Percentiles rank a stretch among this genome's conserved stretches.
These are phyloP conservation scores for Podilymbus podiceps DNA, from an alignment of 2,113 vertebrate species.

Conservation along the genomic window DNA sequence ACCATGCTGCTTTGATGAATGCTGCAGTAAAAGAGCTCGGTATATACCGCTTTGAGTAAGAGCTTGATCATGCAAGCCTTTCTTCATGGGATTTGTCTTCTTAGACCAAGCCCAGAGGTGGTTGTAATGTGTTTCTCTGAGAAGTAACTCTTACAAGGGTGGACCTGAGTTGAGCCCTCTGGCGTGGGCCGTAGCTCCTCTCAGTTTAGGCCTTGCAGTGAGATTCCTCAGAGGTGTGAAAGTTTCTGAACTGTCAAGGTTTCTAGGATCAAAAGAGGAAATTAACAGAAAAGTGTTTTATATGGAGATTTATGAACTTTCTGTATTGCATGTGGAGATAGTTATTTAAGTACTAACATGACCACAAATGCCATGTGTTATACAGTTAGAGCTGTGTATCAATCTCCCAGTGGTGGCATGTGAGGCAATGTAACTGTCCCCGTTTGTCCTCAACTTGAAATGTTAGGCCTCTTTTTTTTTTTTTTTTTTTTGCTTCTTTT, in stretches of 20 bases:
- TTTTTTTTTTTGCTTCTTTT: not conserved
- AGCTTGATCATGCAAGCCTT: not conserved
- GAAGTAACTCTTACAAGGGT: not conserved
- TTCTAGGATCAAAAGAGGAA: not conserved
- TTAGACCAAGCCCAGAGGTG: not conserved
- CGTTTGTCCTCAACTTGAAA: not conserved
- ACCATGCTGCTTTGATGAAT: not conserved
- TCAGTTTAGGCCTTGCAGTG: not conserved
- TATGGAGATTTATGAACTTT: not conserved
- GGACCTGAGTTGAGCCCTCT: not conserved
- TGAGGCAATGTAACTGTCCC: not conserved
- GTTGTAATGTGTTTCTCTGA: not conserved
- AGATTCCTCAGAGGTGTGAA: not conserved
- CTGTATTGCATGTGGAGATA: not conserved
- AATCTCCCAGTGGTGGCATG: not conserved
- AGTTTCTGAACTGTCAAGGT: not conserved
- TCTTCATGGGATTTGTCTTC: not conserved
- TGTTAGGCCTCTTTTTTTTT: not conserved
- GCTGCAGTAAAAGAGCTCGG: not conserved
- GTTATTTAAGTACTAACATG: not conserved
- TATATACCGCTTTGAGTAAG: not conserved
- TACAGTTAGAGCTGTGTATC: accelerated
- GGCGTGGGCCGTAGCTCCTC: accelerated
- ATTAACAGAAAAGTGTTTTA: not conserved
- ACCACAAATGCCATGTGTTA: not conserved